phyloP scores from a whole-genome alignment of 2,113 vertebrate species.

The Engystomops pustulosus region DNA sequence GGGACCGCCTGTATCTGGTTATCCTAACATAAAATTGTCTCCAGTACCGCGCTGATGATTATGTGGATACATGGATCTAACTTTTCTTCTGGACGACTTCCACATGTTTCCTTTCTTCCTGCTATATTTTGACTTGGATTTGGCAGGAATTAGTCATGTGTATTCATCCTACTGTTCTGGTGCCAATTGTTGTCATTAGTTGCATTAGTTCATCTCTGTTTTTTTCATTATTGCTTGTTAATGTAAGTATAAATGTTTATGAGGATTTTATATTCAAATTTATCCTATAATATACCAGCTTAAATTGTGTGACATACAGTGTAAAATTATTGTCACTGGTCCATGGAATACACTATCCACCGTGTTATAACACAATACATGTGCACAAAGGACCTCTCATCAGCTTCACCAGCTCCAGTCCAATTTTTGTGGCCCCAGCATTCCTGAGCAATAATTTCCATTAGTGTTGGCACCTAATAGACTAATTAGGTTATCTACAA shows the following conservation, averaged over 20 bases:
- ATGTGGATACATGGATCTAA: not conserved
- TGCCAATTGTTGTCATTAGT: not conserved
- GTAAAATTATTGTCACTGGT: not conserved
- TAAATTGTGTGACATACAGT: not conserved
- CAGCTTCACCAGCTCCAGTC: too few relatives aligned
- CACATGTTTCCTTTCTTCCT: not conserved
- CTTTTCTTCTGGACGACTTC: not conserved
- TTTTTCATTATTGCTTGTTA: not conserved
- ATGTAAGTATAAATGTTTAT: not conserved
- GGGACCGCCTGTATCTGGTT: too few relatives aligned
- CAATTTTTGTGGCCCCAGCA: too few relatives aligned
- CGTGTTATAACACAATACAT: too few relatives aligned
- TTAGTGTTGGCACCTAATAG: too few relatives aligned
- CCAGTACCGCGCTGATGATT: too few relatives aligned
- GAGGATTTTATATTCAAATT: not conserved
- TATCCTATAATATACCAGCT: not conserved
- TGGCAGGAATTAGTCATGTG: not conserved
- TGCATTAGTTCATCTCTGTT: not conserved
- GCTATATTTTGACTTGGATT: slow-evolving; percentile 1
- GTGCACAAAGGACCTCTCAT: too few relatives aligned
- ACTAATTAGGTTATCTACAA: too few relatives aligned
- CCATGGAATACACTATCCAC: too few relatives aligned
- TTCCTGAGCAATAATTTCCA: too few relatives aligned
- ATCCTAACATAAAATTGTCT: too few relatives aligned
- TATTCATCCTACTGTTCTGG: not conserved